Evolutionary conservation across 2,888 invertebrate genomes (phyloP).

Genomic region (Malacosoma neustria): DNA sequence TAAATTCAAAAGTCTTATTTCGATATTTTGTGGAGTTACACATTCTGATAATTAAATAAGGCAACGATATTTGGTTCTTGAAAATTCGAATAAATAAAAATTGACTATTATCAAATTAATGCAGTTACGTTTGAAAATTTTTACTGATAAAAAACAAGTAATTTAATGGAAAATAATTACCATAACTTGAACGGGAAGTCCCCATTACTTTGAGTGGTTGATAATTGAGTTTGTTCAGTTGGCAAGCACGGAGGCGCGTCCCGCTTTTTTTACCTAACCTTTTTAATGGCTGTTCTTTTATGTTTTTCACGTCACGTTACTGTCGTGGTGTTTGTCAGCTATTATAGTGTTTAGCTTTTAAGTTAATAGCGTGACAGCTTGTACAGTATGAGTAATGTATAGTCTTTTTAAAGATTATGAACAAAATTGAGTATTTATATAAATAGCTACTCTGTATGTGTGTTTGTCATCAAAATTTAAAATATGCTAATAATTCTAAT

Average conservation of each 20-base stretch:
- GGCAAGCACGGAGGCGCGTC: background rate
- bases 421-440: too few species aligned
- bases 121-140: background rate
- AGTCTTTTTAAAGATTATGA: too few species aligned
- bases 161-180: conserved; percentile 26
- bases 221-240: conserved; percentile 21
- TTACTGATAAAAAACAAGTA: conserved; percentile 14
- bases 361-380: background rate
- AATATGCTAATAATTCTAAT: too few species aligned
- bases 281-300: background rate
- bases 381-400: too few species aligned
- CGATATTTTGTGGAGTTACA: too few species aligned
- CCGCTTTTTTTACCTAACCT: background rate
- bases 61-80: too few species aligned
- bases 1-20: too few species aligned
- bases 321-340: background rate
- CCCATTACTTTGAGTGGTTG: conserved; percentile 23
- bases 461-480: too few species aligned
- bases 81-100: too few species aligned
- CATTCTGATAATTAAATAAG: too few species aligned
- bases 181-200: background rate
- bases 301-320: background rate
- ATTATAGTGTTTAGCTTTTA: background rate
- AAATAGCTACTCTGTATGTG: too few species aligned
- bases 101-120: too few species aligned